A percentile compares a stretch with the other conserved stretches of the same genome.
Conservation (phyloP, 2,797 vertebrate species). For the Dipus sagitta region DNA sequence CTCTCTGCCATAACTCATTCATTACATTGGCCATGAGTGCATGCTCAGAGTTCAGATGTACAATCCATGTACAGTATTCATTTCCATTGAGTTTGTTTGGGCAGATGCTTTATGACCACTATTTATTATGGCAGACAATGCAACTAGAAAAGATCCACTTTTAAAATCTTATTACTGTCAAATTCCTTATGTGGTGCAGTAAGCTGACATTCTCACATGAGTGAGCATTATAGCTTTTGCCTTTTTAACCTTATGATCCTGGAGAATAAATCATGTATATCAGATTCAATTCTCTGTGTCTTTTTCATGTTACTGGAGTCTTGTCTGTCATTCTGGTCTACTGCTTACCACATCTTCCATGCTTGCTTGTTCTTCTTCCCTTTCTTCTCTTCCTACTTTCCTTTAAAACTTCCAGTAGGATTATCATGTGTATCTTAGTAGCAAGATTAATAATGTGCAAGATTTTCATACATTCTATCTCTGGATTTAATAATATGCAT, state of each 20-base stretch:
- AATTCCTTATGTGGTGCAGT: slow-evolving; percentile 84
- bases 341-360: slow-evolving; percentile 81
- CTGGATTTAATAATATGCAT: slow-evolving; percentile 65
- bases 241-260: slow-evolving; percentile 88
- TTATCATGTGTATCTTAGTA: background rate
- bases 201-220: slow-evolving; percentile 87
- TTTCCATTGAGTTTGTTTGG: slow-evolving; percentile 75
- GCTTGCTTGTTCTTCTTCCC: slow-evolving; percentile 60
- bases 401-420: background rate
- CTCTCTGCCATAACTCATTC: slow-evolving; percentile 78
- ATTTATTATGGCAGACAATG: slow-evolving; percentile 82
- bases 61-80: slow-evolving; percentile 68
- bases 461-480: background rate
- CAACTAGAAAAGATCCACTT: slow-evolving; percentile 82
- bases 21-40: slow-evolving; percentile 79
- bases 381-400: accelerated
- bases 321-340: slow-evolving; percentile 84
- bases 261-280: slow-evolving; percentile 86
- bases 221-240: slow-evolving; percentile 84
- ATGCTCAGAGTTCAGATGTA: slow-evolving; percentile 79
- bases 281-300: slow-evolving; percentile 81
- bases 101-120: slow-evolving; percentile 84
- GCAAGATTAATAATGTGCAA: background rate
- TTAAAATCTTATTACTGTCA: slow-evolving; percentile 86
- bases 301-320: slow-evolving; percentile 84